These are phyloP conservation scores for Leptinotarsa texana DNA, from an alignment of 1,140 invertebrate species.

Conservation along the genomic window DNA sequence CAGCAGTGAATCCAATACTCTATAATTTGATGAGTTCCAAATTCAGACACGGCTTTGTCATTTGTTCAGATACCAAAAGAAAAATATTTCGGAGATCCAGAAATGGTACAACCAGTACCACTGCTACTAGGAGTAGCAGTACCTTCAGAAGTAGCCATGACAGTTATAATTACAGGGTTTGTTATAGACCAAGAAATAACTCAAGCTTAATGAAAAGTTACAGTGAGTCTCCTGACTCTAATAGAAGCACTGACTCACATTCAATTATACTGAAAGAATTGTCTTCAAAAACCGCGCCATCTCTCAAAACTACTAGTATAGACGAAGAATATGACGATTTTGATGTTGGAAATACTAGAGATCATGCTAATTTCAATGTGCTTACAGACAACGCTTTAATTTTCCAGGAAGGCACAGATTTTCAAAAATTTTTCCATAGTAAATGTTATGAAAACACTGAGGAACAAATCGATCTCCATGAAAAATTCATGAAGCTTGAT, in stretches of 20 bases:
- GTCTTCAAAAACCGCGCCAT: conserved; percentile 11
- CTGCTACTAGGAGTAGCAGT: conserved; percentile 57
- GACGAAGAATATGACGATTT: conserved; percentile 33
- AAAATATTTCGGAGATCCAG: conserved; percentile 44
- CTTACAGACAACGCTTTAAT: conserved; percentile 43
- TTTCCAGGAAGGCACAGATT: conserved; percentile 26
- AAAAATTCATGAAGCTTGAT: conserved; percentile 31
- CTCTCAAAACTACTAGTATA: conserved; percentile 27
- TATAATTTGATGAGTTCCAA: conserved; percentile 87
- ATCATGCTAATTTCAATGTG: conserved; percentile 33
- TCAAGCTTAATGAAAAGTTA: conserved; percentile 47
- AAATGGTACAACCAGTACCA: conserved; percentile 59
- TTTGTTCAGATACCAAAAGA: conserved; percentile 63
- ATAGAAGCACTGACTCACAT: conserved; percentile 43
- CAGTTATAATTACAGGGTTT: conserved; percentile 45
- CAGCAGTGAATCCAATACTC: conserved; percentile 80
- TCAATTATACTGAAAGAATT: conserved; percentile 36
- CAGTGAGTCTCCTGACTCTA: conserved; percentile 46
- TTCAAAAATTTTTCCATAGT: conserved; percentile 17
- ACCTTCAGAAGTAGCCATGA: conserved; percentile 51
- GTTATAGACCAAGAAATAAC: conserved; percentile 46
- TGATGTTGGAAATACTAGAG: not conserved
- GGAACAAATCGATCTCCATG: conserved; percentile 29
- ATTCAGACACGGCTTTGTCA: conserved; percentile 75
- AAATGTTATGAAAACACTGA: conserved; percentile 27